Conservation (phyloP, 2,888 invertebrate species). For the Xestobium rufovillosum region DNA sequence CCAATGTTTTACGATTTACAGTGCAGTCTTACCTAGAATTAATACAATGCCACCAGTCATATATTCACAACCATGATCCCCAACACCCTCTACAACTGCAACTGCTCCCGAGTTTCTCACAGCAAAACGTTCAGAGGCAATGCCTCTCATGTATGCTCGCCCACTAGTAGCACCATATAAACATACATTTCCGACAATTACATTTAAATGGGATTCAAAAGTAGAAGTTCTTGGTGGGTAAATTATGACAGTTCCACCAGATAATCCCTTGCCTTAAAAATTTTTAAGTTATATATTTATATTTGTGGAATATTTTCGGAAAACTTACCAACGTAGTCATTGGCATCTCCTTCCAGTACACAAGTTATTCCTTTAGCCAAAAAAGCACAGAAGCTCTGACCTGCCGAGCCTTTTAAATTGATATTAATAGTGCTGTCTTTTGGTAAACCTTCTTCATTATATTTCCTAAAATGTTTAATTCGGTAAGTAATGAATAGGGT, state of each 20-base stretch:
- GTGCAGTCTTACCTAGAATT: constrained; percentile 55
- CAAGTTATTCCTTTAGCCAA: constrained; percentile 83
- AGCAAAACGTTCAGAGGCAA: constrained; percentile 97
- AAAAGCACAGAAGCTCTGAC: constrained; percentile 99
- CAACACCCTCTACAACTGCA: constrained; percentile 96
- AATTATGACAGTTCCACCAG: constrained; percentile 90
- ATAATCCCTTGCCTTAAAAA: constrained; percentile 66
- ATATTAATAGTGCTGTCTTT: constrained; percentile 70
- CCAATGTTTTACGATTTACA: neutral
- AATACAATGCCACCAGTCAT: constrained; percentile 95
- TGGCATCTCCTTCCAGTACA: constrained; percentile 91
- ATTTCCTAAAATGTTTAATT: constrained; percentile 66
- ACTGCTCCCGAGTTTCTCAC: constrained; percentile 95
- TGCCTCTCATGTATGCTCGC: constrained; percentile 78
- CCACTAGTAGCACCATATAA: constrained; percentile 96
- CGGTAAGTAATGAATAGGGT: too few species aligned
- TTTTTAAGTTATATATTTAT: constrained; percentile 2
- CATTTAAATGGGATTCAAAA: constrained; percentile 88
- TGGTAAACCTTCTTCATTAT: constrained; percentile 80
- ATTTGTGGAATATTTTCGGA: too few species aligned
- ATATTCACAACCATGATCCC: constrained; percentile 99
- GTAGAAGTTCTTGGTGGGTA: constrained; percentile 81
- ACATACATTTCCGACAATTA: constrained; percentile 97
- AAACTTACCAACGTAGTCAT: constrained; percentile 87
- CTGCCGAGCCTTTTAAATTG: constrained; percentile 83